phyloP scores from a whole-genome alignment of 2,113 vertebrate genomes.

The Actenoides hombroni region DNA sequence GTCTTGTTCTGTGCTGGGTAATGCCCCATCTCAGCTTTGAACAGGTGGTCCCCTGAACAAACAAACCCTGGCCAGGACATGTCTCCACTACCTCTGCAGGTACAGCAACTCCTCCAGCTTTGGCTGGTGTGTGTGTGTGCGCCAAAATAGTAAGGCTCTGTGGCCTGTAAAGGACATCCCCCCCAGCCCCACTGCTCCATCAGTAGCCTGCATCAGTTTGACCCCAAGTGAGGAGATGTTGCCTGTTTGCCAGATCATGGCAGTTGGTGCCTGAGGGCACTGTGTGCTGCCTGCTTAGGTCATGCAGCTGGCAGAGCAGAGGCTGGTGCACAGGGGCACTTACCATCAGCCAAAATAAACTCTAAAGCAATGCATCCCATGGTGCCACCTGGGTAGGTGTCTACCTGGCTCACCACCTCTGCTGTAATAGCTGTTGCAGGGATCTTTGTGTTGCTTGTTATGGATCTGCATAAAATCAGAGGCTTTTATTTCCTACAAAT shows the following conservation, averaged over 20 bases:
- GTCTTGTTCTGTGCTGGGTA: accelerated
- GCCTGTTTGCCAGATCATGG: neutral
- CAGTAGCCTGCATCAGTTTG: neutral
- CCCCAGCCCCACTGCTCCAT: accelerated
- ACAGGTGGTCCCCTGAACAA: neutral
- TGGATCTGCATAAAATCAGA: neutral
- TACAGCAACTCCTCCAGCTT: accelerated
- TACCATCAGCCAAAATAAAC: neutral
- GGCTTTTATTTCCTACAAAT: neutral
- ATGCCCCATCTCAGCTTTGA: neutral
- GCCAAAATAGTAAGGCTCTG: neutral
- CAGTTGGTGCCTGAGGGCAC: accelerated
- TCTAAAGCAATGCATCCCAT: neutral
- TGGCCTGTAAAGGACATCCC: neutral
- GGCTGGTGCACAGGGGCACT: neutral
- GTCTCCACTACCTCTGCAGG: neutral
- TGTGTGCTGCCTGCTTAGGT: neutral
- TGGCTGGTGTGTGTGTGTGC: neutral
- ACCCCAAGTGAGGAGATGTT: neutral
- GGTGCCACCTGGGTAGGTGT: neutral
- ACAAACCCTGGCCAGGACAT: neutral
- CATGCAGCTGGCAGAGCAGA: neutral
- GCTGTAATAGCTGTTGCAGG: neutral
- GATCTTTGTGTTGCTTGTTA: neutral
- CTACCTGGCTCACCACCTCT: neutral